Evolutionary conservation across 2,113 vertebrate genomes (phyloP).

Genomic region (Aphelocoma coerulescens): DNA sequence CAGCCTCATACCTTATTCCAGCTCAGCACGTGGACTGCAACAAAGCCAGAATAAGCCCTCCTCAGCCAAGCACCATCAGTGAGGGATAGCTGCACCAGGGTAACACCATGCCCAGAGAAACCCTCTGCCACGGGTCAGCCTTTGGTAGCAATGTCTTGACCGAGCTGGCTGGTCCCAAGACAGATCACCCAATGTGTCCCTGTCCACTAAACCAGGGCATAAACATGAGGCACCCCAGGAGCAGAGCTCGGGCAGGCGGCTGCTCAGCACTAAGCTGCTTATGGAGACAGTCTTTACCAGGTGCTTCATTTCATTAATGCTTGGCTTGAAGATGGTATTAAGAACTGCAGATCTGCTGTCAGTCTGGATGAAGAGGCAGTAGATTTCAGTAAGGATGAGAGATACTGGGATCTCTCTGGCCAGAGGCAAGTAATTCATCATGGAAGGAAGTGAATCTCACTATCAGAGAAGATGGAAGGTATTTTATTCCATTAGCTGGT

Average conservation of each 20-base stretch:
- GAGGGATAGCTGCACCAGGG: background rate
- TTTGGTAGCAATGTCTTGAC: background rate
- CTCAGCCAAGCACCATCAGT: background rate
- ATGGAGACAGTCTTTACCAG: conserved; percentile 38
- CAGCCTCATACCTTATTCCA: background rate
- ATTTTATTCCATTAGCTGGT: background rate
- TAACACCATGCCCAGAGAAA: background rate
- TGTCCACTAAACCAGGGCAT: background rate
- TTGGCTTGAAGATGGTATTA: conserved; percentile 50
- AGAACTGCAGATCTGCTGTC: conserved; percentile 44
- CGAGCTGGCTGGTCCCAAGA: background rate
- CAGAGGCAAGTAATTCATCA: background rate
- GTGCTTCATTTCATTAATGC: conserved; percentile 57
- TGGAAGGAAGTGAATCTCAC: background rate
- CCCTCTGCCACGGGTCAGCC: background rate
- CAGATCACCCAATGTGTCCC: background rate
- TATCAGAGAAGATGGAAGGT: background rate
- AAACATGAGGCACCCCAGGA: background rate
- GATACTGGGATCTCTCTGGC: background rate
- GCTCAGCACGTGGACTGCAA: background rate
- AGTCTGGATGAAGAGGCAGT: conserved; percentile 18
- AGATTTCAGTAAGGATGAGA: background rate
- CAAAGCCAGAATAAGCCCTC: background rate
- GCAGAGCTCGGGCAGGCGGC: conserved; percentile 6
- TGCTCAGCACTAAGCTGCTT: conserved; percentile 56